Evolutionary conservation across 2,797 vertebrate genomes (phyloP).

Genomic region (Tolypeutes matacus): DNA sequence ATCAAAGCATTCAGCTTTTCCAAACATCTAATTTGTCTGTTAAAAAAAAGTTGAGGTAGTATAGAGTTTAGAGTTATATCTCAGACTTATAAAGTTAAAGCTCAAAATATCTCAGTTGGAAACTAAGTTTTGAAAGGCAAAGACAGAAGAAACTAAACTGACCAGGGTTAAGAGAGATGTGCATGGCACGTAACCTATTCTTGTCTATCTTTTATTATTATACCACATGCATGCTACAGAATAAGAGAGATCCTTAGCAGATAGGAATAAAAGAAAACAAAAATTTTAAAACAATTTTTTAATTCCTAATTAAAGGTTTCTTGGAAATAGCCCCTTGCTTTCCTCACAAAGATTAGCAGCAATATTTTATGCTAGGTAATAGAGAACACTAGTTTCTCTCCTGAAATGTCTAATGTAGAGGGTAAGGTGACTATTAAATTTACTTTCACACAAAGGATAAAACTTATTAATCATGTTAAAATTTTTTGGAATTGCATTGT

Average conservation of each 20-base stretch:
- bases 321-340: slow-evolving; percentile 42
- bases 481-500: slow-evolving; percentile 53
- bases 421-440: not conserved
- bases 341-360: slow-evolving; percentile 55
- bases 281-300: slow-evolving; percentile 40
- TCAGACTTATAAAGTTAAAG: slow-evolving; percentile 28
- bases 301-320: slow-evolving; percentile 44
- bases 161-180: not conserved
- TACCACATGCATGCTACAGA: not conserved
- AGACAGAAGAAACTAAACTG: slow-evolving; percentile 57
- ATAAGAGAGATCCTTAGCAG: slow-evolving; percentile 29
- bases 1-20: slow-evolving; percentile 61
- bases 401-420: slow-evolving; percentile 42
- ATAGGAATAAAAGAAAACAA: slow-evolving; percentile 36
- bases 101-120: slow-evolving; percentile 62
- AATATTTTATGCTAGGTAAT: slow-evolving; percentile 50
- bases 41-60: slow-evolving; percentile 57
- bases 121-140: slow-evolving; percentile 56
- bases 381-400: slow-evolving; percentile 31
- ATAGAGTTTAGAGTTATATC: not conserved
- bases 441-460: slow-evolving; percentile 64
- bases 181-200: not conserved
- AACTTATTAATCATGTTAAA: slow-evolving; percentile 40
- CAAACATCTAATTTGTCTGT: slow-evolving; percentile 63
- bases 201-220: slow-evolving; percentile 21